Percentiles rank a stretch among this genome's conserved stretches.
These are phyloP conservation scores for Rhagonycha fulva DNA, from an alignment of 2,888 invertebrate species.

Conservation along the genomic window DNA sequence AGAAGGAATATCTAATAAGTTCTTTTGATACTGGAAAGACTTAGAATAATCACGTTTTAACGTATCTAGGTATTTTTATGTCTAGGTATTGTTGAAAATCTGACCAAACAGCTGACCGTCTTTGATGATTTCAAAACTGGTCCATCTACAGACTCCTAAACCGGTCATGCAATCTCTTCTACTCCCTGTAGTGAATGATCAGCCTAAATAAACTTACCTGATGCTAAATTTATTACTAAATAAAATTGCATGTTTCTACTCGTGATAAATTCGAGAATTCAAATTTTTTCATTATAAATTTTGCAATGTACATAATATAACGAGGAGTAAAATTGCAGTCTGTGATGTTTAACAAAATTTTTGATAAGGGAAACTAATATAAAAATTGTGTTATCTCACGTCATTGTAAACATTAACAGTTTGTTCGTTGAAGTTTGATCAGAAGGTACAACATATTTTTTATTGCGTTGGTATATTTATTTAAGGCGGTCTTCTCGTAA, in stretches of 20 bases:
- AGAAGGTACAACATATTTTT: too few relatives aligned
- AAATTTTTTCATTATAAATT: neutral
- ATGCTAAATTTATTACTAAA: neutral
- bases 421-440: neutral
- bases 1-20: slow-evolving; percentile 32
- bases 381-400: neutral
- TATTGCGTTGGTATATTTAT: too few relatives aligned
- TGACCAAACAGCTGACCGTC: slow-evolving; percentile 17
- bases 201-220: neutral
- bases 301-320: neutral
- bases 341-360: neutral
- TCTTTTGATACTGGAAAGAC: slow-evolving; percentile 30
- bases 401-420: neutral
- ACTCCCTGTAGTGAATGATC: neutral
- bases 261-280: neutral
- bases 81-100: neutral
- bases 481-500: too few relatives aligned
- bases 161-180: slow-evolving; percentile 12
- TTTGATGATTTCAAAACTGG: slow-evolving; percentile 5
- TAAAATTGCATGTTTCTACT: neutral
- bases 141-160: slow-evolving; percentile 19
- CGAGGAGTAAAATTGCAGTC: neutral
- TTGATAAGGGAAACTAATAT: neutral
- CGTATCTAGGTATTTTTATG: slow-evolving; percentile 19
- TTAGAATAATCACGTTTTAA: slow-evolving; percentile 15